phyloP scores from a whole-genome alignment of 2,888 invertebrate genomes.

The Pollenia griseotomentosa region DNA sequence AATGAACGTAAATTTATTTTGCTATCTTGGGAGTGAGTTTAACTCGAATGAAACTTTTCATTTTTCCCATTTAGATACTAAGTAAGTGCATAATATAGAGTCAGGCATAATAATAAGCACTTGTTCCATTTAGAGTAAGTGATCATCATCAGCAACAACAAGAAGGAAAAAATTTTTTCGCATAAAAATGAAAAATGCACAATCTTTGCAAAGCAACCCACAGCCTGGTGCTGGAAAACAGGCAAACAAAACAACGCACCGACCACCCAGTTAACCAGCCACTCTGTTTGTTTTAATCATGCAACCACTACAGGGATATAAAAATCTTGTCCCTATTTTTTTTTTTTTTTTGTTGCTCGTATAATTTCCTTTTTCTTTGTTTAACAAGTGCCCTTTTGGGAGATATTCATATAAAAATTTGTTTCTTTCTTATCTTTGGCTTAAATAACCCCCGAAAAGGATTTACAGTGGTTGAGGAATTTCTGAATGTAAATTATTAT shows the following conservation, averaged over 20 bases:
- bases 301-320: slow-evolving; percentile 43
- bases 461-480: slow-evolving; percentile 19
- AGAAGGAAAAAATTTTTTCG: not conserved
- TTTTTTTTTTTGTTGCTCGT: slow-evolving; percentile 8
- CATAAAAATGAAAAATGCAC: slow-evolving; percentile 34
- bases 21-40: slow-evolving; percentile 13
- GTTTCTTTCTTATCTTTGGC: slow-evolving; percentile 65
- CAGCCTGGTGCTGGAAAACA: not conserved
- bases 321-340: slow-evolving; percentile 66
- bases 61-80: slow-evolving; percentile 40
- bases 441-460: slow-evolving; percentile 54
- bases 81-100: slow-evolving; percentile 8
- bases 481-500: too few relatives aligned
- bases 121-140: slow-evolving; percentile 59
- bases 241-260: slow-evolving; percentile 13
- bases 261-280: slow-evolving; percentile 4
- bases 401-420: slow-evolving; percentile 54
- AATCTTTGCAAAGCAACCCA: slow-evolving; percentile 32
- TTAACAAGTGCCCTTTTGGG: slow-evolving; percentile 63
- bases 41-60: slow-evolving; percentile 16
- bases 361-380: slow-evolving; percentile 67
- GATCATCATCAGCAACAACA: slow-evolving; percentile 18
- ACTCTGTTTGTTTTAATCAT: slow-evolving; percentile 40
- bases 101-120: slow-evolving; percentile 51
- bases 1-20: slow-evolving; percentile 11